These are phyloP conservation scores for Limnephilus rhombicus DNA, from an alignment of 2,888 invertebrate species.

Conservation along the genomic window DNA sequence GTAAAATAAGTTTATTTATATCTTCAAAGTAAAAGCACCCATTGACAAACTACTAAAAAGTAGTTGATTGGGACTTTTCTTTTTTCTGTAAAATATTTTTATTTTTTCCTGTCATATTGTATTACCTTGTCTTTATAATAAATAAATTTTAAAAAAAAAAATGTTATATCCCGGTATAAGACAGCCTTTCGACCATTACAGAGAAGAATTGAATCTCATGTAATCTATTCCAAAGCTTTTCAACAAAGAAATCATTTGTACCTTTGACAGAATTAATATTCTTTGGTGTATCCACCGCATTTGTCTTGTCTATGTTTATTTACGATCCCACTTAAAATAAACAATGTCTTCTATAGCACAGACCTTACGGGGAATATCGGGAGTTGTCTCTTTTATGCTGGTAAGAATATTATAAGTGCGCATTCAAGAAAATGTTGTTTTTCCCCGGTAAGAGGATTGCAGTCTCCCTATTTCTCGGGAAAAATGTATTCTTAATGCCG, in stretches of 20 bases:
- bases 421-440: conserved; percentile 8
- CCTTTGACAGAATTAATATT: not conserved
- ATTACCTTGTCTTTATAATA: too few species aligned
- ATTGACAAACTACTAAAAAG: too few species aligned
- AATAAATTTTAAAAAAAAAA: too few species aligned
- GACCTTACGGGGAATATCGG: not conserved
- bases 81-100: too few species aligned
- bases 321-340: conserved; percentile 24
- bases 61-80: too few species aligned
- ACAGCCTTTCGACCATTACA: too few species aligned
- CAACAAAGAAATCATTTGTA: not conserved
- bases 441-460: not conserved
- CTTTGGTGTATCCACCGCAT: not conserved
- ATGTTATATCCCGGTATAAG: too few species aligned
- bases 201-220: not conserved
- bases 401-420: conserved; percentile 4
- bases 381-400: not conserved
- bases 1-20: too few species aligned
- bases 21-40: too few species aligned
- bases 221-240: not conserved
- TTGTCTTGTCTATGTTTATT: not conserved
- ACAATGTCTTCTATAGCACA: not conserved
- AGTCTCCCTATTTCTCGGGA: not conserved
- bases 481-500: conserved; percentile 29
- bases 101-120: too few species aligned